Conservation (phyloP, 1,140 invertebrate genomes). For the Pogonus chalceus region DNA sequence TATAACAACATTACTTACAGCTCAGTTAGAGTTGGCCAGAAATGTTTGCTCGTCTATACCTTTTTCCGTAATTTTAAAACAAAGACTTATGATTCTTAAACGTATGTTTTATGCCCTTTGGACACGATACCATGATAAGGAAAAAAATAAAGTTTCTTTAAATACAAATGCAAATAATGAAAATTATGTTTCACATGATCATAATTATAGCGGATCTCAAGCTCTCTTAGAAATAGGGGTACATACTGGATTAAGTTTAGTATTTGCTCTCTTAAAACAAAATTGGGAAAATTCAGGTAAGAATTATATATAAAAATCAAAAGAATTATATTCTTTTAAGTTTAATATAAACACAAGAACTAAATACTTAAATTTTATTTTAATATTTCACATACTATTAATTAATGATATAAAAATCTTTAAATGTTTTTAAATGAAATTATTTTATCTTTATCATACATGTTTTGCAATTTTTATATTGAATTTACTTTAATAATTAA, state of each 20-base stretch:
- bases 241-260: conserved; percentile 48
- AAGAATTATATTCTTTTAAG: too few relatives aligned
- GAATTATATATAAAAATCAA: too few relatives aligned
- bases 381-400: too few relatives aligned
- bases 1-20: conserved; percentile 39
- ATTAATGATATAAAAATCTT: too few relatives aligned
- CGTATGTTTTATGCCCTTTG: conserved; percentile 49
- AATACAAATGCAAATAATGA: conserved; percentile 5
- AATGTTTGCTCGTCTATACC: conserved; percentile 44
- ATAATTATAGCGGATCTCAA: conserved; percentile 37
- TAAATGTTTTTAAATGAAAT: too few relatives aligned
- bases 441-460: too few relatives aligned
- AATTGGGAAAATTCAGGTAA: conserved; percentile 40
- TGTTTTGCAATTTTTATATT: too few relatives aligned
- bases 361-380: too few relatives aligned
- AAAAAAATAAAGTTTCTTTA: conserved; percentile 17
- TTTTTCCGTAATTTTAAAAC: conserved; percentile 44
- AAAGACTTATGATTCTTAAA: conserved; percentile 48
- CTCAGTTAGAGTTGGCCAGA: conserved; percentile 45
- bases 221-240: conserved; percentile 55
- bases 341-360: too few relatives aligned
- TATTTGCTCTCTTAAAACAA: conserved; percentile 50
- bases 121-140: conserved; percentile 44
- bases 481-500: too few relatives aligned
- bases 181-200: conserved; percentile 14